Percentiles rank a stretch among this genome's conserved stretches.
Evolutionary conservation across 2,113 vertebrate species (phyloP).

Genomic region (Cygnus atratus): DNA sequence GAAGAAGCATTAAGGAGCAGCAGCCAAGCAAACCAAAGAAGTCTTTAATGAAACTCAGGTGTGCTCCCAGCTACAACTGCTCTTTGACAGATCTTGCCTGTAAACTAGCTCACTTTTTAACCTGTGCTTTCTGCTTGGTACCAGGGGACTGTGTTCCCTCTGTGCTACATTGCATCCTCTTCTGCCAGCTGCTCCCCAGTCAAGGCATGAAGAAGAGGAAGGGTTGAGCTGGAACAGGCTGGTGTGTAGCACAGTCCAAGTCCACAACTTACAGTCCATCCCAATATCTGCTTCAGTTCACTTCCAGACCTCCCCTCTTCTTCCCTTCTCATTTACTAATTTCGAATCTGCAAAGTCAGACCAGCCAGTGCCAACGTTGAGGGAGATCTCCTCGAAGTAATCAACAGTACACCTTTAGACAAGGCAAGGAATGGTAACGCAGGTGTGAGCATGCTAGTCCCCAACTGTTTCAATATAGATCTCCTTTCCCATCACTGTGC

Average conservation of each 20-base stretch:
- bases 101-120: background rate
- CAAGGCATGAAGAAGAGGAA: background rate
- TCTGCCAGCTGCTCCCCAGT: background rate
- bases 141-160: fast-evolving
- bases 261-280: background rate
- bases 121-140: background rate
- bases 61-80: background rate
- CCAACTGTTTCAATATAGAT: background rate
- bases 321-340: background rate
- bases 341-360: background rate
- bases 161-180: background rate
- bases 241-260: background rate
- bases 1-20: background rate
- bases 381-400: background rate
- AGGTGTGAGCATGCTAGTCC: background rate
- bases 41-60: background rate
- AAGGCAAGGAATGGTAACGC: background rate
- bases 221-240: background rate
- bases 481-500: background rate
- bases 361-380: background rate
- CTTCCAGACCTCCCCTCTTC: background rate
- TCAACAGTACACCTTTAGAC: background rate
- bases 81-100: background rate
- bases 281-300: background rate
- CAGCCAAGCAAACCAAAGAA: background rate